Percentiles rank a stretch among this genome's conserved stretches.
These are phyloP conservation scores for Hirundo rustica DNA, from an alignment of 2,797 vertebrate genomes.

Conservation along the genomic window DNA sequence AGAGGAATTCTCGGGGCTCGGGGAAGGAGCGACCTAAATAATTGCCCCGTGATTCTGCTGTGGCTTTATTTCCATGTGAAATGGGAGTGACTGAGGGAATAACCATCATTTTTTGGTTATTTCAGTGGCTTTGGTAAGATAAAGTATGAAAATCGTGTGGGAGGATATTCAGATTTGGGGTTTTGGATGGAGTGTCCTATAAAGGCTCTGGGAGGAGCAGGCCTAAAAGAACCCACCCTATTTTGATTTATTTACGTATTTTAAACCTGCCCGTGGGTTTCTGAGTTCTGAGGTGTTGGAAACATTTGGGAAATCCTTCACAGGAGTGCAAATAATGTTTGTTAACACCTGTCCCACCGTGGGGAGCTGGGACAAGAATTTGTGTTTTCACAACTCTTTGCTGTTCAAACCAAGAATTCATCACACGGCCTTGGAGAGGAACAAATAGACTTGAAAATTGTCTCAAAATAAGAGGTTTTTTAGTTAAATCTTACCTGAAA, in stretches of 20 bases:
- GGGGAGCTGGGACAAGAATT: neutral
- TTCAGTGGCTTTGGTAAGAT: neutral
- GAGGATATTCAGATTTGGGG: neutral
- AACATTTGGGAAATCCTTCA: neutral
- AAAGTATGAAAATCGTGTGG: neutral
- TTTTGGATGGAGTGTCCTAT: neutral
- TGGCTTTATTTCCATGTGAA: neutral
- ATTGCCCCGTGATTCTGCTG: neutral
- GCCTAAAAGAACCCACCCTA: neutral
- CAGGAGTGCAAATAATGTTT: neutral
- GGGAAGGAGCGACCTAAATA: neutral
- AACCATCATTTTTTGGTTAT: neutral
- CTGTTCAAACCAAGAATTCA: neutral
- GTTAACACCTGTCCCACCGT: neutral
- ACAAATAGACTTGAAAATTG: neutral
- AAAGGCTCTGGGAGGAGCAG: neutral
- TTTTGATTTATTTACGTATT: neutral
- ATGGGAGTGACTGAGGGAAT: neutral
- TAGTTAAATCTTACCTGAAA: neutral
- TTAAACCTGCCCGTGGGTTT: neutral
- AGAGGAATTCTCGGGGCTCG: neutral
- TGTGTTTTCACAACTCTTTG: neutral
- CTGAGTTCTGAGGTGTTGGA: neutral
- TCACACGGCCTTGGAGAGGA: neutral
- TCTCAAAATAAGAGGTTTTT: neutral